phyloP scores from a whole-genome alignment of 2,888 invertebrate genomes.

The Lampropteryx suffumata region DNA sequence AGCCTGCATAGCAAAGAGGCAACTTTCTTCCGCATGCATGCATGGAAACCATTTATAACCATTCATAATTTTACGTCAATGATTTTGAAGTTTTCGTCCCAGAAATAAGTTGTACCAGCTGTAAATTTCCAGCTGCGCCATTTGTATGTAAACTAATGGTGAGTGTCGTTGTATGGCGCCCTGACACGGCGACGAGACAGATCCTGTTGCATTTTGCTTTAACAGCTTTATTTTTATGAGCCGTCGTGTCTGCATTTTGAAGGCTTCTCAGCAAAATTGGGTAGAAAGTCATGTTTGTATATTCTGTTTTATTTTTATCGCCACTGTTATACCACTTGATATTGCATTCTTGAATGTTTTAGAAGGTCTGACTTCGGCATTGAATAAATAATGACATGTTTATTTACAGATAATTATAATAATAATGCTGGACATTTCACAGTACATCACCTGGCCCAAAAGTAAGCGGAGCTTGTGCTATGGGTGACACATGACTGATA shows the following conservation, averaged over 20 bases:
- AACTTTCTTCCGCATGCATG: no score
- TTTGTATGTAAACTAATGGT: conserved; percentile 81
- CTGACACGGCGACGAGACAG: conserved; percentile 30
- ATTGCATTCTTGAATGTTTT: not conserved
- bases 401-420: no score
- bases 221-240: conserved; percentile 29
- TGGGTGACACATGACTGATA: no score
- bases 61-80: no score
- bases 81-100: no score
- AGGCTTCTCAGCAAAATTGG: conserved; percentile 23
- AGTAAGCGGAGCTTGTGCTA: no score
- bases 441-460: no score
- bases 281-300: conserved; percentile 49
- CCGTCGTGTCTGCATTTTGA: conserved; percentile 19
- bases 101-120: not conserved
- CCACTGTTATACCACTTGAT: not conserved
- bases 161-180: conserved; percentile 62
- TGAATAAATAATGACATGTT: not conserved
- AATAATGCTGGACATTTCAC: no score
- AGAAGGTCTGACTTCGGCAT: no score
- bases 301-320: conserved; percentile 19
- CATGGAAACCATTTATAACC: no score
- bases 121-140: conserved; percentile 41
- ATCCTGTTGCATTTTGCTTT: conserved; percentile 36
- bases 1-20: no score